phyloP scores from a whole-genome alignment of 92 coral and sea anemone genomes.

The Umimayanthus chanpuru region DNA sequence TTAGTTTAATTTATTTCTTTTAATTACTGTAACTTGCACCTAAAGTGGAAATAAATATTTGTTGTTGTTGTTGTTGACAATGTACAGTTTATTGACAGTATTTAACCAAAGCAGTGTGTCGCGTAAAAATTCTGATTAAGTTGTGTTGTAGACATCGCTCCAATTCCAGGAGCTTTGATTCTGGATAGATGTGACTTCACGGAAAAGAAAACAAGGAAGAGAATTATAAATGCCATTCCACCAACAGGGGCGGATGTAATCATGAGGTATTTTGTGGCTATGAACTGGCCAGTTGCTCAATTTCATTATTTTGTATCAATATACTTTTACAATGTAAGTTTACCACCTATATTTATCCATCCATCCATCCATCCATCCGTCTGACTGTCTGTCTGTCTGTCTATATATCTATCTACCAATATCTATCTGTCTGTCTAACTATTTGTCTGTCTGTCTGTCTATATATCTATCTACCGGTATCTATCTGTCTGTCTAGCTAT shows the following conservation, averaged over 20 bases:
- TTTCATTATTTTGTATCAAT: background rate
- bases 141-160: slow-evolving; percentile 65
- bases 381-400: no score
- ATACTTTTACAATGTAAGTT: background rate
- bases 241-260: slow-evolving; percentile 69
- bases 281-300: background rate
- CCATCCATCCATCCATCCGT: no score
- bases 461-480: no score
- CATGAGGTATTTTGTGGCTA: slow-evolving; percentile 61
- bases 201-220: slow-evolving; percentile 55
- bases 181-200: slow-evolving; percentile 79
- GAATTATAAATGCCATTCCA: slow-evolving; percentile 62
- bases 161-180: slow-evolving; percentile 69
- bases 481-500: no score
- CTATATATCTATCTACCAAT: no score
- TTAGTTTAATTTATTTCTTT: no score
- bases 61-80: no score
- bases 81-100: background rate
- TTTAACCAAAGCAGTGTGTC: background rate
- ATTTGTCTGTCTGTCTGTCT: no score
- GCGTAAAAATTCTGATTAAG: background rate
- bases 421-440: no score
- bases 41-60: no score
- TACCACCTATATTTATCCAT: no score
- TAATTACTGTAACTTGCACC: no score